Percentiles rank a stretch among this genome's conserved stretches.
phyloP scores from a whole-genome alignment of 2,797 vertebrate genomes.

The Myotis pilosus region DNA sequence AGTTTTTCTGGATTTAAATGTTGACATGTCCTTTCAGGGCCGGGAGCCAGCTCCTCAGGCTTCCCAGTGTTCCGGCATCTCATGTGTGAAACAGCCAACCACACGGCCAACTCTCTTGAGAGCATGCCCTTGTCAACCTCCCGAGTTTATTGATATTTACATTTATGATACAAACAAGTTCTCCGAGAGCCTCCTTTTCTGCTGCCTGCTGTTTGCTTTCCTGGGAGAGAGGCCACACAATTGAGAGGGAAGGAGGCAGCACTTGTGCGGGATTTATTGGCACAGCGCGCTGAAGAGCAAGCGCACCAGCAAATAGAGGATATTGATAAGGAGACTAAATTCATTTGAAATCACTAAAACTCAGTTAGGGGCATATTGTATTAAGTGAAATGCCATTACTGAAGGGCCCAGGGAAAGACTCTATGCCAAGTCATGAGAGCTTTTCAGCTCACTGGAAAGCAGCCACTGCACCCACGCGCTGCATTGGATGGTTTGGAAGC shows the following conservation, averaged over 20 bases:
- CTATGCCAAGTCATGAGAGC: constrained; percentile 71
- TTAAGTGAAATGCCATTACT: constrained; percentile 76
- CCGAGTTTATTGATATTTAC: constrained; percentile 70
- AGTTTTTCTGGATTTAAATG: not conserved
- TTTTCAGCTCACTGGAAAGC: constrained; percentile 70
- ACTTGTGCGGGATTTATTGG: constrained; percentile 69
- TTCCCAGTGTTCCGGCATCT: not conserved
- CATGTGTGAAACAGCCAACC: constrained; percentile 48
- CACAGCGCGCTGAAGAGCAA: constrained; percentile 66
- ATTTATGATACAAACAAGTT: constrained; percentile 64
- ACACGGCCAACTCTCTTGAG: constrained; percentile 16
- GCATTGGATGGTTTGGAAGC: constrained; percentile 61
- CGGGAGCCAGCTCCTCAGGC: not conserved
- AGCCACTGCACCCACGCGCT: constrained; percentile 54
- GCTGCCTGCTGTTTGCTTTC: constrained; percentile 63
- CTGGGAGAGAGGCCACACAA: constrained; percentile 50
- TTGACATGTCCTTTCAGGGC: not conserved
- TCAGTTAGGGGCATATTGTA: constrained; percentile 70
- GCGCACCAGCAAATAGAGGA: constrained; percentile 61
- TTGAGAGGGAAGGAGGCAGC: constrained; percentile 50
- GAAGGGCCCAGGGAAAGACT: constrained; percentile 61
- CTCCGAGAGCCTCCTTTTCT: constrained; percentile 50
- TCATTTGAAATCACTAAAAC: constrained; percentile 74
- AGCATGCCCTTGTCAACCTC: constrained; percentile 53
- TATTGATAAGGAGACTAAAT: constrained; percentile 69